Base-by-base conservation (phyloP, 2,113 vertebrate genomes). In the Paramisgurnus dabryanus region DNA sequence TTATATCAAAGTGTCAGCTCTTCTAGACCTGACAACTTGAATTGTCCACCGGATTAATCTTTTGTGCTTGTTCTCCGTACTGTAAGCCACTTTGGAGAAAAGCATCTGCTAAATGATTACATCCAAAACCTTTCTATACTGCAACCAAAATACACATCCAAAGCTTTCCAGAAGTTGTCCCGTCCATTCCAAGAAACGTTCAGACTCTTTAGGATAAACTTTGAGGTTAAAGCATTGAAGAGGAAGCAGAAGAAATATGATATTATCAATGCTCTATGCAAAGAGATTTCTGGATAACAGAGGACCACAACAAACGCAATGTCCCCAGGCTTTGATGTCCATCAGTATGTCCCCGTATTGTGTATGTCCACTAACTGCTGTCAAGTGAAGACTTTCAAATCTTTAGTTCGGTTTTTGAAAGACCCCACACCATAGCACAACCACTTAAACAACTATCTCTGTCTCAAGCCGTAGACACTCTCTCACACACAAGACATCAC, bases 401-500 rank as follows among this genome's bases (percentile, higher is more conserved):
- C 6, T 71, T 71, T 61, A 58, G 58, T 43, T 64, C 18, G 17
- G 34, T 64, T 61, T 41, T 45, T 27, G 22, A 43, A 75, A 75
- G 18, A 58, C 55, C 34, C 40, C 8, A 11, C 57, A 43, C 17
- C 17, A 5, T 73, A 18, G 12, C n/a, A 43, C n/a, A 61, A 61
- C 41, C 58, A 49, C 58, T 41, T 58, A 12, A 45, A 45, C 55
- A 58, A 18, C 55, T 60, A 17, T 39, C 39, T 6, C 39, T 41
- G 18, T 47, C 18, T 63, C 47, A 58, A 64, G 58, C 4, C 11
- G 10, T 65, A 7, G 43, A 22, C 55, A 39, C 45, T 63, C 39
- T 34, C 55, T 69, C 57, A 17, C 53, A 65, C 13, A 40, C 82
- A 78, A 63, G 63, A 80, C 60, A 66, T 80, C 57, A 50, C 60